Evolutionary conservation across 2,797 vertebrate species (phyloP), one percentile per base, ranked within the genome.

Genomic region (Pseudochirops cupreus): DNA sequence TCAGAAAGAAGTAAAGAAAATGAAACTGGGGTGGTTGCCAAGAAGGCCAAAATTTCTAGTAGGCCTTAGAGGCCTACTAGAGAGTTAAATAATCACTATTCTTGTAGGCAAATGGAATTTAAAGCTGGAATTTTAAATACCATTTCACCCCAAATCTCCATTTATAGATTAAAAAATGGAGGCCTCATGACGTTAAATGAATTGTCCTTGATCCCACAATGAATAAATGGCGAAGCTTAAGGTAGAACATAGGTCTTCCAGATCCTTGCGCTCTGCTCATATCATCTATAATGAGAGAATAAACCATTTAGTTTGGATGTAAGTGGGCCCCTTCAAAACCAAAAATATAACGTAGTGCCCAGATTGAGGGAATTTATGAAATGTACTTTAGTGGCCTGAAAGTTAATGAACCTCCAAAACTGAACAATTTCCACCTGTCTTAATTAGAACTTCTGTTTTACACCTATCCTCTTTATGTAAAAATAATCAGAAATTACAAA

Each of bases 401-500:
- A 21, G 46, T 92, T 91, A 96, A 87, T 56, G 74, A 92, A 90
- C 91, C 82, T 94, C 29, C 31, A 62, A 93, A 95, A 93, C n/a
- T 56, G 53, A 96, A 11, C 50, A 67, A 93, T 96, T 58, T 92
- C 91, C 4, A 91, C 46, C 53, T 67, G 91, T 92, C 82, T 50
- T 93, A 91, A 94, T 67, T 93, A 82, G 89, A 90, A 92, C n/a
- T 52, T 82, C 33, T 91, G 56, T 95, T 93, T 74, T 93, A 95
- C 92, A 56, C n/a, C 29, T 57, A 39, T 96, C 33, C 10, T 94
- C 56, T 31, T 93, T 94, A 89, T 52, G 29, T 92, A 89, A 92
- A 93, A 96, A 52, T 54, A 87, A 90, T 89, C 91, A 39, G 62
- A 74, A 39, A 74, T 21, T 46, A 24, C 31, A 57, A 89, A 93